Evolutionary conservation across 2,797 vertebrate genomes (phyloP).

Genomic region (Protonibea diacanthus): DNA sequence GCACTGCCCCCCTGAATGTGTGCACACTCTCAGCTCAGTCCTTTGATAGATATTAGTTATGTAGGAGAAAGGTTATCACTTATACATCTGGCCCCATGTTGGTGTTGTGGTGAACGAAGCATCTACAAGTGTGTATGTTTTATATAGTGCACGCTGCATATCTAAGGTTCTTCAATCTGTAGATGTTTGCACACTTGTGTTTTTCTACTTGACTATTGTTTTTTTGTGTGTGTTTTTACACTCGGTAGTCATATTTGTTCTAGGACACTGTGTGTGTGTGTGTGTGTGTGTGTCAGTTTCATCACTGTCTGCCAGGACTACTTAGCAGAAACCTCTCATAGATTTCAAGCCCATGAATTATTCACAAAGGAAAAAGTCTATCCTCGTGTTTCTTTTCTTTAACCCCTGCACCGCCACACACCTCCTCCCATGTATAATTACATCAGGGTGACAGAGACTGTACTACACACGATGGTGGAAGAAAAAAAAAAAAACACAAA

Average conservation of each 20-base stretch:
- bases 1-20: neutral
- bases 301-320: constrained; percentile 52
- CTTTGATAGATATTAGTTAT: neutral
- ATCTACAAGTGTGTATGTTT: too few species aligned
- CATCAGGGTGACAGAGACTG: constrained; percentile 51
- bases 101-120: neutral
- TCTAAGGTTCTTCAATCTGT: neutral
- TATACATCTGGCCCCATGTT: rapidly evolving
- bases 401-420: constrained; percentile 8
- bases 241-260: neutral
- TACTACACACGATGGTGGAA: constrained; percentile 53
- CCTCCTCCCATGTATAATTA: constrained; percentile 54
- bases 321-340: constrained; percentile 58
- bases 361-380: constrained; percentile 62
- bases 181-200: neutral
- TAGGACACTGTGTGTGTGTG: constrained; percentile 17
- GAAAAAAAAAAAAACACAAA: neutral
- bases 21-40: neutral
- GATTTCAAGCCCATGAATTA: constrained; percentile 68
- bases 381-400: constrained; percentile 44
- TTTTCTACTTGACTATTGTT: neutral
- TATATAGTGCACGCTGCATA: neutral
- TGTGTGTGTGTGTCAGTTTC: constrained; percentile 29
- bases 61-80: neutral
- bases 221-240: neutral